A percentile compares a stretch with the other conserved stretches of the same genome.
These are phyloP conservation scores for Sceloporus tristichus DNA, from an alignment of 2,113 vertebrate genomes.

Conservation along the genomic window DNA sequence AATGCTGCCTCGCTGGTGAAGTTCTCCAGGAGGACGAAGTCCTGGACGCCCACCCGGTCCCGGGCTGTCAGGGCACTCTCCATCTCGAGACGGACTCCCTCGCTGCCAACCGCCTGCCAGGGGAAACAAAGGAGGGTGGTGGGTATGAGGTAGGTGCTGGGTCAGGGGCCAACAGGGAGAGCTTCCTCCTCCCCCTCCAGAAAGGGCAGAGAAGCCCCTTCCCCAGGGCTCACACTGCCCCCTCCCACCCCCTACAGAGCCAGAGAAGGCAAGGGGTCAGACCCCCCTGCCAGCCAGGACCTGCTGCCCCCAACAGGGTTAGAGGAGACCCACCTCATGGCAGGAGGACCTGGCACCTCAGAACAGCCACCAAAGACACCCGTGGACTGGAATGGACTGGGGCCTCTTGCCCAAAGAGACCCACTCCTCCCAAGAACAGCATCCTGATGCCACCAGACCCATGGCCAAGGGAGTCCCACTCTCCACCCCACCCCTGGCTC, in stretches of 20 bases:
- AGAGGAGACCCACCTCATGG: not conserved
- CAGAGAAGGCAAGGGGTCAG: no score
- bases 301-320: no score
- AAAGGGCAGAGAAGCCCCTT: not conserved
- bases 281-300: no score
- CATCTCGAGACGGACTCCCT: constrained; percentile 93
- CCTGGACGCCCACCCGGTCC: constrained; percentile 96
- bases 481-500: no score
- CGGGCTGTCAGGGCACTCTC: constrained; percentile 97
- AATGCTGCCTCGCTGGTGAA: constrained; percentile 96
- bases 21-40: constrained; percentile 97
- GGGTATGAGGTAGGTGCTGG: not conserved
- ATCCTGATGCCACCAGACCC: no score
- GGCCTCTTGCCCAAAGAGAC: no score
- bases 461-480: no score
- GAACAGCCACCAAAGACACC: no score
- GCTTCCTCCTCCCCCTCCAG: not conserved
- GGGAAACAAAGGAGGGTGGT: not conserved
- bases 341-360: not conserved
- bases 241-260: not conserved
- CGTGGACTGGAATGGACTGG: no score
- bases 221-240: not conserved
- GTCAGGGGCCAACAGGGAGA: not conserved
- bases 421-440: no score
- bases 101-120: constrained; percentile 85